Evolutionary conservation across 1,140 invertebrate genomes (phyloP), one percentile per base, ranked within the genome.

Genomic region (Heliconius congener): DNA sequence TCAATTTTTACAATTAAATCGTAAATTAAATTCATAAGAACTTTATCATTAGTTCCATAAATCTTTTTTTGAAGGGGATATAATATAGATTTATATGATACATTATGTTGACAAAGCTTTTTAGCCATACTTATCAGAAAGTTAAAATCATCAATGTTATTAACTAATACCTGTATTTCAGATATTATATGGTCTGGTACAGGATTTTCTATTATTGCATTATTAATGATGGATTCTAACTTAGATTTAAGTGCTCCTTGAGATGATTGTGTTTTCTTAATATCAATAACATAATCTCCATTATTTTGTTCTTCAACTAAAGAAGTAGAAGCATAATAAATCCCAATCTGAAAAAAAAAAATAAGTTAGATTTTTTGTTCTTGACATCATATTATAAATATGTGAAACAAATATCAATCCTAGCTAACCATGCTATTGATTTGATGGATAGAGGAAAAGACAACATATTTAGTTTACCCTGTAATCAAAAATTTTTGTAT

Each of bases 1-100:
- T 94, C 92, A 71, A 88, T 83, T 88, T 93, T 93, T 77, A 89
- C 88, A 76, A 91, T 86, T 23, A 88, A 72, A 84, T 93, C 90
- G 79, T 76, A 82, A 71, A 92, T 82, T 42, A 81, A 66, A 76
- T 88, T 79, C 37, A 88, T 87, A 23, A 88, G 71, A 34, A 76
- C 73, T 70, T 80, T 78, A 78, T 92, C 80, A 74, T 85, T 83
- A 72, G 74, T 81, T 76, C 57, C 75, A 82, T 82, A 87, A 71
- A 91, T 83, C 82, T 82, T 86, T 82, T 87, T 90, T 86, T 93
- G 91, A 52, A 94, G 80, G 73, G 85, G 80, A 82, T 88, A 92
- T 70, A 93, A 84, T 71, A 92, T 55, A 37, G 84, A 75, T 84
- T 93, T 94, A 46, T 88, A 92, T 27, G 55, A 50, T 73, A 92